phyloP scores from a whole-genome alignment of 2,888 invertebrate genomes.

The Cephus sareptanus region DNA sequence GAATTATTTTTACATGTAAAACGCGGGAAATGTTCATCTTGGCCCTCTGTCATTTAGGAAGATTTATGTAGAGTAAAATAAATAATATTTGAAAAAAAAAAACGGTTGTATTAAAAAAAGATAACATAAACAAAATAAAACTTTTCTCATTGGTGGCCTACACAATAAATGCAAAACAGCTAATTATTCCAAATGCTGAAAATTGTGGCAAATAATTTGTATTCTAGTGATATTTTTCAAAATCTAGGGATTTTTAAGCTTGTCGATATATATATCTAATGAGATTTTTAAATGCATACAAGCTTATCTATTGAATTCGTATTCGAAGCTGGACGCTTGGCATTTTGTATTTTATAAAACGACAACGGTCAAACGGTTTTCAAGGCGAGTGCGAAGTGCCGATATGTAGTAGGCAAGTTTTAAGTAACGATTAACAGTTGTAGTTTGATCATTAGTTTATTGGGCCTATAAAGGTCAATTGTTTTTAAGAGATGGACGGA shows the following conservation, averaged over 20 bases:
- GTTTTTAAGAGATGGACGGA: conserved; percentile 44
- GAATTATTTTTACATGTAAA: background rate
- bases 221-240: background rate
- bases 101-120: background rate
- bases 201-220: background rate
- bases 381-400: conserved; percentile 1
- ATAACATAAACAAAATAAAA: background rate
- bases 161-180: background rate
- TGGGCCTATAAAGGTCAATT: background rate
- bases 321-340: conserved; percentile 18
- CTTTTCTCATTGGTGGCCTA: background rate
- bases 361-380: conserved; percentile 26
- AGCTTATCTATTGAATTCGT: background rate
- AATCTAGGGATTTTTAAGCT: background rate
- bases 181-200: background rate
- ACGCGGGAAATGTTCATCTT: background rate
- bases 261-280: background rate
- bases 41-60: background rate
- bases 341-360: conserved; percentile 33
- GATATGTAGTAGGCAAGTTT: conserved; percentile 5
- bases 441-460: background rate
- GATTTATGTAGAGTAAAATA: background rate
- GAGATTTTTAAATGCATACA: background rate
- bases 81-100: background rate
- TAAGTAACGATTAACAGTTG: conserved; percentile 1